A percentile compares a stretch with the other conserved stretches of the same genome.
Conservation (phyloP, 1,140 invertebrate species). For the Eufriesea mexicana region DNA sequence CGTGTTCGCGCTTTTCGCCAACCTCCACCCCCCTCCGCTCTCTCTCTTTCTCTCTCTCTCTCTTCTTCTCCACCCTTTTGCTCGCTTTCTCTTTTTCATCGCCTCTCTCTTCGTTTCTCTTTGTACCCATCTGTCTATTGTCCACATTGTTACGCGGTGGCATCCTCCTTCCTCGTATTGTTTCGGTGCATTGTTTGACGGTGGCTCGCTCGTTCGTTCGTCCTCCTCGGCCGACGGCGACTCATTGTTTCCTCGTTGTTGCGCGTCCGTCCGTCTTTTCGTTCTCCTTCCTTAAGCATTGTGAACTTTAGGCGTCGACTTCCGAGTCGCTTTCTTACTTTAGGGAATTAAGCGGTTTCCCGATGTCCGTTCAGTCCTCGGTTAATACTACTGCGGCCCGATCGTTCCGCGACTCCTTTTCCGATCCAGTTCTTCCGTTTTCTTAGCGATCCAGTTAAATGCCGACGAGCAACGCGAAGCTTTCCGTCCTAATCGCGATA, state of each 20-base stretch:
- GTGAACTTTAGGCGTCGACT: conserved; percentile 50
- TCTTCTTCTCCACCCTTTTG: conserved; percentile 6
- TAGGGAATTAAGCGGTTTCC: conserved; percentile 44
- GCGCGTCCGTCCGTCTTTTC: conserved; percentile 54
- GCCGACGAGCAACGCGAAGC: background rate
- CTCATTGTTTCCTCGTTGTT: conserved; percentile 72
- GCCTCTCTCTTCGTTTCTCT: conserved; percentile 32
- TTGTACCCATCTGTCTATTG: conserved; percentile 72
- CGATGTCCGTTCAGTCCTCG: conserved; percentile 14
- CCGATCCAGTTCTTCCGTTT: background rate
- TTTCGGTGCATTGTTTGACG: conserved; percentile 76
- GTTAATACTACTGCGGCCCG: background rate
- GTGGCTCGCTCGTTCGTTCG: conserved; percentile 62
- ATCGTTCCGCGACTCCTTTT: background rate
- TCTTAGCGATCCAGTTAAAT: background rate
- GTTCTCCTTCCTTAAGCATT: conserved; percentile 52
- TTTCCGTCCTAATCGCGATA: background rate
- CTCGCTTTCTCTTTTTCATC: conserved; percentile 28
- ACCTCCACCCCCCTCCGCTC: background rate
- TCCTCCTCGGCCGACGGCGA: conserved; percentile 59
- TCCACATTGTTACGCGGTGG: conserved; percentile 77
- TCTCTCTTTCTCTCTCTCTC: background rate
- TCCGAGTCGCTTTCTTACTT: conserved; percentile 46
- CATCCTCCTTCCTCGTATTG: conserved; percentile 75
- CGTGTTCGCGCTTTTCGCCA: conserved; percentile 38